Base-by-base conservation (phyloP, 2,797 vertebrate species). In the Crocodylus rhombifer region DNA sequence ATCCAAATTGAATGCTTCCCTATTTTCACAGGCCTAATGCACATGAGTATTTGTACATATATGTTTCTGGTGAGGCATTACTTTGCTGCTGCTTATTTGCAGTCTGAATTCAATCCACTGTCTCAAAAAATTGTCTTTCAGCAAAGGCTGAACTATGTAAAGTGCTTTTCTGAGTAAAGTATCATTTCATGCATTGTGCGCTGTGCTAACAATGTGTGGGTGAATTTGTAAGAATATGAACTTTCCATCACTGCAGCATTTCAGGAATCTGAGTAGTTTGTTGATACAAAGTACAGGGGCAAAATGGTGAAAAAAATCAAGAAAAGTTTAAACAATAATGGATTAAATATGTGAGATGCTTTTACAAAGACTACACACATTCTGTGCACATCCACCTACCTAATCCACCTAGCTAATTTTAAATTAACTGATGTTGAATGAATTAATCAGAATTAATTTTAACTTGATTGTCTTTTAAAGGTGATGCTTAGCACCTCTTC, bases 71-170 rank as follows among this genome's bases (percentile, higher is more conserved):
- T 28, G 57, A 64, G 61, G n/a, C 93, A 82, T 69, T 82, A 69
- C 9, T 77, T 91, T 91, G 14, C 21, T 89, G 10, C 56, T 86
- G 33, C 82, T 82, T 0, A 77, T 96, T 91, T 92, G 69, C 73
- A 61, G 20, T n/a, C 57, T 91, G 36, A 86, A 75, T 26, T 91
- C 85, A 82, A 33, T 89, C 14, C 82, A 3, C 65, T 90, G 76
- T 87, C 90, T 92, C 67, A 56, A 80, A 86, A 89, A 56, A 83
- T 23, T 83, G 60, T 30, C 78, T 51, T 92, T 93, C 90, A 80
- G n/a, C 51, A 91, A 75, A 82, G 57, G 30, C n/a, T 0, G 0
- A 87, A 92, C 28, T 73, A 51, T 57, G 67, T 67, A 91, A 61
- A 80, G 16, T 55, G 58, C 36, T 86, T 71, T 90, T 82, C 71